These are phyloP conservation scores for Diaprepes abbreviatus DNA, from an alignment of 2,888 invertebrate species.

Conservation along the genomic window DNA sequence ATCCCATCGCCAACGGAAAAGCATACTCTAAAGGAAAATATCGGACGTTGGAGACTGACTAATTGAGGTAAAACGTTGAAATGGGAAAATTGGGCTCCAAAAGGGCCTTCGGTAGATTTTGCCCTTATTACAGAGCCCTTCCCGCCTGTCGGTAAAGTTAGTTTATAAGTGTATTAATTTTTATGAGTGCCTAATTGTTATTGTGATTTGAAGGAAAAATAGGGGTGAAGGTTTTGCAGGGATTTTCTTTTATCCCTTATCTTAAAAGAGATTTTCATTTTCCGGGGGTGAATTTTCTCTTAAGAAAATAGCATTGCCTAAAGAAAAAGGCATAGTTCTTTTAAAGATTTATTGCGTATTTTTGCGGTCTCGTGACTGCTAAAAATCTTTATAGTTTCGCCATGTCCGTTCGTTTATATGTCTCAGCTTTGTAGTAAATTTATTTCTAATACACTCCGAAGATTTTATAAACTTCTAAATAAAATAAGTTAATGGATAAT, in stretches of 20 bases:
- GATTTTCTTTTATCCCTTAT: background rate
- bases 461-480: too few relatives aligned
- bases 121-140: background rate
- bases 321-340: too few relatives aligned
- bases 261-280: too few relatives aligned
- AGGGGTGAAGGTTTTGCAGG: background rate
- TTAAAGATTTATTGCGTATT: too few relatives aligned
- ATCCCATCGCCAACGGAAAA: background rate
- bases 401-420: too few relatives aligned
- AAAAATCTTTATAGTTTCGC: too few relatives aligned
- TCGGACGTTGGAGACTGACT: background rate
- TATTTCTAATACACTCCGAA: too few relatives aligned
- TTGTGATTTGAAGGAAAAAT: background rate
- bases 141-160: background rate
- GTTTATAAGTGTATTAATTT: background rate
- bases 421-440: too few relatives aligned
- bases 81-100: background rate
- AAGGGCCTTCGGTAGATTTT: background rate
- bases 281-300: too few relatives aligned
- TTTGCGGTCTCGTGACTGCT: too few relatives aligned
- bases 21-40: background rate
- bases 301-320: too few relatives aligned
- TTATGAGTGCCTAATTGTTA: background rate
- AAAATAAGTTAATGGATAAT: too few relatives aligned
- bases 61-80: conserved; percentile 16